These are phyloP conservation scores for Kryptolebias marmoratus DNA, from an alignment of 2,113 vertebrate genomes.

Conservation along the genomic window DNA sequence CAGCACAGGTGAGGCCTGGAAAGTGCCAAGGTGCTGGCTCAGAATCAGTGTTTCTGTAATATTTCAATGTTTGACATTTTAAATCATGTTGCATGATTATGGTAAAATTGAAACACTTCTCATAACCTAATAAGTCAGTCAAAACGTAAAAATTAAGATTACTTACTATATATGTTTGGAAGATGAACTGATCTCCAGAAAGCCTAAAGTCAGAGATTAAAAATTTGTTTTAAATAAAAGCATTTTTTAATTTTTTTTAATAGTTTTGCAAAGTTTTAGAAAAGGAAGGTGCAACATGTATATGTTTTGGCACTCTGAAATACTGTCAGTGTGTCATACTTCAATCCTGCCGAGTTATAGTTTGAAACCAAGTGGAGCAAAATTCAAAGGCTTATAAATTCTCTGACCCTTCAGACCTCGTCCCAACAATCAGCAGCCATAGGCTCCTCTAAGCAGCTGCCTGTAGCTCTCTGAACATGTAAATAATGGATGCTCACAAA, in stretches of 20 bases:
- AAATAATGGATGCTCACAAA: slow-evolving; percentile 15
- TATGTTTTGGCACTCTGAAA: not conserved
- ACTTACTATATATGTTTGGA: not conserved
- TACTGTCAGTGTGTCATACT: not conserved
- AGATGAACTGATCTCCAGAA: slow-evolving; percentile 5
- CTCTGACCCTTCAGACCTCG: no score
- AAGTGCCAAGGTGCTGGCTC: not conserved
- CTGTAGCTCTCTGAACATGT: slow-evolving; percentile 1
- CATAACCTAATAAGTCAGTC: not conserved
- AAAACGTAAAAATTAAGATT: not conserved
- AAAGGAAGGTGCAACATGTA: not conserved
- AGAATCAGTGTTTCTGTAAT: no score
- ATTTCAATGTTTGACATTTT: not conserved
- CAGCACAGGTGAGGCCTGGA: slow-evolving; percentile 84
- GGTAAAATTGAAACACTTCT: not conserved
- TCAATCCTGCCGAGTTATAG: not conserved
- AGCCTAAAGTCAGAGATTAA: not conserved
- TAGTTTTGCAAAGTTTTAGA: no score
- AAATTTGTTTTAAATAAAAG: no score
- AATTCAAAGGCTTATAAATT: slow-evolving; percentile 11
- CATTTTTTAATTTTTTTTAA: no score
- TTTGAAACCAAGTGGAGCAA: not conserved
- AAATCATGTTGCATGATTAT: not conserved
- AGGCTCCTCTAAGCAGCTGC: not conserved
- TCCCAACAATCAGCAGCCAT: not conserved